phyloP scores from a whole-genome alignment of 35 echinoderm and acorn worm species.

The Eucidaris tribuloides region DNA sequence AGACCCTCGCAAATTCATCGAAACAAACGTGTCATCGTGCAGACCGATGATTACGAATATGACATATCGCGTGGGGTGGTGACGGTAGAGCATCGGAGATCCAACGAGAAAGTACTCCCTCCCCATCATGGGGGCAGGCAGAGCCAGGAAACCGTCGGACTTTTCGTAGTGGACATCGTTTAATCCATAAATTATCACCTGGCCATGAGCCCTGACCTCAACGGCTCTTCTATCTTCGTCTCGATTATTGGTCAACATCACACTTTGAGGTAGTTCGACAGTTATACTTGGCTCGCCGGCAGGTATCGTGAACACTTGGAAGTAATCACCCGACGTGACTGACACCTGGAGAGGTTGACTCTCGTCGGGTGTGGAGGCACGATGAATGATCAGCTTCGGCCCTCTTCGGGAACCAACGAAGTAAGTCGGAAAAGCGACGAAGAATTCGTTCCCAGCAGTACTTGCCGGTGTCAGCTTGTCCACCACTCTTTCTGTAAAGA shows the following conservation, averaged over 20 bases:
- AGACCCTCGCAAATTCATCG: neutral
- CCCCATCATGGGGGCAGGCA: slow-evolving; percentile 13
- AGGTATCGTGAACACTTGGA: neutral
- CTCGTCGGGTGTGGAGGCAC: neutral
- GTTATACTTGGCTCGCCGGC: neutral
- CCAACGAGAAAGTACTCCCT: slow-evolving; percentile 8
- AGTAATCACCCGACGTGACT: neutral
- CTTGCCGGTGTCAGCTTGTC: too few species aligned
- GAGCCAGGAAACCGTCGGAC: slow-evolving; percentile 39
- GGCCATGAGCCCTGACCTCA: neutral
- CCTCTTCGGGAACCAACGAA: neutral
- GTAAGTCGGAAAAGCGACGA: slow-evolving; percentile 7
- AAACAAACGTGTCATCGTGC: slow-evolving; percentile 20
- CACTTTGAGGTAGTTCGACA: neutral
- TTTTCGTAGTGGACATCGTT: slow-evolving; percentile 1
- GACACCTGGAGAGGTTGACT: neutral
- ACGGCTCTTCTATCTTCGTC: neutral
- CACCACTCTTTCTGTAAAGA: neutral
- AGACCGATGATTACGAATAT: slow-evolving; percentile 28
- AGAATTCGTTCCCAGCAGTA: neutral
- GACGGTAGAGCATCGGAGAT: neutral
- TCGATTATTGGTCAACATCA: neutral
- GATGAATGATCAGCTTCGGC: neutral
- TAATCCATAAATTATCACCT: neutral
- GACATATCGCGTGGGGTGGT: neutral